phyloP scores from a whole-genome alignment of 2,888 invertebrate species.

The Drosophila paracracens region DNA sequence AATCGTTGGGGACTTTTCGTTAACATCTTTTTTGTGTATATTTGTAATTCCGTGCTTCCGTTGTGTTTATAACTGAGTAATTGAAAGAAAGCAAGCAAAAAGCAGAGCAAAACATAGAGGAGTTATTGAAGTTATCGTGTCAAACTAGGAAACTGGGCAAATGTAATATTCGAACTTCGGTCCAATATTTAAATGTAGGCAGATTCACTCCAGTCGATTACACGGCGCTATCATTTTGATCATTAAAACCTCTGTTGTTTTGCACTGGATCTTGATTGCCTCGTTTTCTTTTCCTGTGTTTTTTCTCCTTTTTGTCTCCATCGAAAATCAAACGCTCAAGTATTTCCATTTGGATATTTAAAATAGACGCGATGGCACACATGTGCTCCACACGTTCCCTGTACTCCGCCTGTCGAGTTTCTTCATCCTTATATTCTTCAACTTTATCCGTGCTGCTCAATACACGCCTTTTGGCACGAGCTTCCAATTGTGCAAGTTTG shows the following conservation, averaged over 20 bases:
- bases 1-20: background rate
- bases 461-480: background rate
- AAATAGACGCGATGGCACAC: slow-evolving; percentile 16
- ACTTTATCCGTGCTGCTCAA: background rate
- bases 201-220: background rate
- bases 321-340: slow-evolving; percentile 37
- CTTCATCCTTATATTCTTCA: slow-evolving; percentile 18
- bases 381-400: slow-evolving; percentile 25
- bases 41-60: slow-evolving; percentile 1
- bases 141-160: slow-evolving; percentile 11
- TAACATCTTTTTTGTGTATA: slow-evolving; percentile 20
- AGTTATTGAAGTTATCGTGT: background rate
- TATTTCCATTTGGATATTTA: slow-evolving; percentile 51
- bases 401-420: slow-evolving; percentile 26
- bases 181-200: background rate
- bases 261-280: too few relatives aligned
- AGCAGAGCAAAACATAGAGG: slow-evolving; percentile 1
- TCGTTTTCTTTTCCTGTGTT: background rate
- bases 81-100: background rate
- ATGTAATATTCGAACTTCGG: background rate
- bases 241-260: background rate
- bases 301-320: background rate
- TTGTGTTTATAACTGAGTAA: slow-evolving; percentile 1
- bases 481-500: background rate
- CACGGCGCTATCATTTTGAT: slow-evolving; percentile 1